Evolutionary conservation across 1,140 invertebrate species (phyloP), one percentile per base, ranked within the genome.

Genomic region (Akabosia matsudoensis): DNA sequence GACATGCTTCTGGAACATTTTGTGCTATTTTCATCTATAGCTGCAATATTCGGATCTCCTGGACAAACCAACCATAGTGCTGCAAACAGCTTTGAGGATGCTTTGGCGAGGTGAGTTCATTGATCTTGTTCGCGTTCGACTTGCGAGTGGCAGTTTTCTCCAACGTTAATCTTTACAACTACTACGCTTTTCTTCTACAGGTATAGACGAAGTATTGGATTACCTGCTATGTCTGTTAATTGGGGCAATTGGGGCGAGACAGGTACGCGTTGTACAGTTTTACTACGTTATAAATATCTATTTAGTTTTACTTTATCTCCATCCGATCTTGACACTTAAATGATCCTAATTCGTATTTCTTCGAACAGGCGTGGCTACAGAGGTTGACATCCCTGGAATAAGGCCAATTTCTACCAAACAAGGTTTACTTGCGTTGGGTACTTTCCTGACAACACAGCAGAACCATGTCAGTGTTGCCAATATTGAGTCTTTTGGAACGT

Each of bases 201-300:
- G n/a, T 61, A 61, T 24, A 14, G 54, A 10, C 7, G n/a, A 13
- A n/a, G 14, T 13, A 7, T 13, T 7, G 54, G 54, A 4, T 24
- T 61, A 22, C 61, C 61, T 3, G 61, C 61, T 2, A 67, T 30
- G 13, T 30, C 24, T 4, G 31, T 67, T 30, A 67, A 67, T 31
- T 67, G 61, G 61, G 61, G 24, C 28, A 67, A 67, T n/a, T 67
- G 61, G 61, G 61, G 61, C 24, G 61, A 67, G n/a, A 24, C 26
- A 4, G 54, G 54, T n/a, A n/a, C n/a, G 45, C 10, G 45, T n/a
- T n/a, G n/a, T n/a, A n/a, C n/a, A n/a, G n/a, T n/a, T n/a, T n/a
- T n/a, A n/a, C n/a, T n/a, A n/a, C n/a, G n/a, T n/a, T n/a, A n/a
- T n/a, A n/a, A n/a, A n/a, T n/a, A n/a, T n/a, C n/a, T n/a, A n/a